Conservation (phyloP, 2,888 invertebrate species). For the Acrobasis repandana region DNA sequence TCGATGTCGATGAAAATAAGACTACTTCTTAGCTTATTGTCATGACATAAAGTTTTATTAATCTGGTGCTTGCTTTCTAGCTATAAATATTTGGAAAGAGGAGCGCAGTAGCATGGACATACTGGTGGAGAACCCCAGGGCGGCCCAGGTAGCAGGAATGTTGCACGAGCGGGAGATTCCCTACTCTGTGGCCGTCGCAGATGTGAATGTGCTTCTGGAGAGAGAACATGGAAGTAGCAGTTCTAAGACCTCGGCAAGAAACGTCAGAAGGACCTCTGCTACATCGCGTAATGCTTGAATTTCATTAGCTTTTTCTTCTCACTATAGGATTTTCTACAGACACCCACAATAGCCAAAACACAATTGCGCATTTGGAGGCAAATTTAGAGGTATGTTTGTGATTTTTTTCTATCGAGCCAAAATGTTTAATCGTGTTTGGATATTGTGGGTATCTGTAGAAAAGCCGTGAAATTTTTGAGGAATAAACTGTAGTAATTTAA, state of each 20-base stretch:
- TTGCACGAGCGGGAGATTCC: constrained; percentile 65
- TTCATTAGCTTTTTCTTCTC: not conserved
- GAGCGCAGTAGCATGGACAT: constrained; percentile 70
- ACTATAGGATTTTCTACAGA: no score
- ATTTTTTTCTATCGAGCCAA: no score
- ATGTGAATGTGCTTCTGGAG: constrained; percentile 47
- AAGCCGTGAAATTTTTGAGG: no score
- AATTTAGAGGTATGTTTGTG: no score
- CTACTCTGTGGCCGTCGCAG: constrained; percentile 58
- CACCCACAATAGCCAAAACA: no score
- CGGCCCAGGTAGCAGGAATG: constrained; percentile 61
- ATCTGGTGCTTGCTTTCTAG: constrained; percentile 36
- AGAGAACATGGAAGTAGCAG: constrained; percentile 44
- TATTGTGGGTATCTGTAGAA: no score
- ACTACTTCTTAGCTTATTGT: no score
- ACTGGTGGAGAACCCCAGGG: constrained; percentile 59
- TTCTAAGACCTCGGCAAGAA: constrained; percentile 26
- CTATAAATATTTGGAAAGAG: constrained; percentile 71
- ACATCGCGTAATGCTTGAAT: constrained; percentile 34
- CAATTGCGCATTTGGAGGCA: no score
- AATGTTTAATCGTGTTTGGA: no score
- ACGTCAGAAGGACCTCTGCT: constrained; percentile 28
- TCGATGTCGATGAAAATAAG: no score
- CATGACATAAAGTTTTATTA: no score
- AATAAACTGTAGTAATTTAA: no score